These are phyloP conservation scores for Drosophila lutescens DNA, from an alignment of 2,888 invertebrate genomes.

Conservation along the genomic window DNA sequence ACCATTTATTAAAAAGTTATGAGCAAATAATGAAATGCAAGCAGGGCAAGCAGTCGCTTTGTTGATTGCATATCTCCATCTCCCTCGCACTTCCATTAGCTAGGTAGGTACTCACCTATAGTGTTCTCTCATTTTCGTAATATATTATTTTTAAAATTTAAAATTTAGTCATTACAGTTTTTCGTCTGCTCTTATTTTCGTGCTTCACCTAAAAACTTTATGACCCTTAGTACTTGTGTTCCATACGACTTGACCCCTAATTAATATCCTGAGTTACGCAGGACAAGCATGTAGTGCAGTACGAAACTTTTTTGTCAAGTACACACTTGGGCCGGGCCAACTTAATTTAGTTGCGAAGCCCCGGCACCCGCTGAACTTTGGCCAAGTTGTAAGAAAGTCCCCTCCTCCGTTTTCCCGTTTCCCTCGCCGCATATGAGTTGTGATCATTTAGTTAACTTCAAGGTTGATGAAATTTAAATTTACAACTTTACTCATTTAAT, in stretches of 20 bases:
- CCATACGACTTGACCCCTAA: conserved; percentile 45
- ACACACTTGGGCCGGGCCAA: conserved; percentile 42
- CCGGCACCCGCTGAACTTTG: conserved; percentile 25
- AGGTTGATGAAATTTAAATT: conserved; percentile 76
- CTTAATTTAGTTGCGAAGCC: conserved; percentile 50
- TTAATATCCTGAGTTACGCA: conserved; percentile 62
- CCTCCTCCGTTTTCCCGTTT: not conserved
- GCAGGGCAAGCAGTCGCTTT: too few species aligned
- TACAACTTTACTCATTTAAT: conserved; percentile 65
- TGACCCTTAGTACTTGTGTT: not conserved
- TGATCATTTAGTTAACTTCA: conserved; percentile 38
- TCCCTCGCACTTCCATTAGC: too few species aligned
- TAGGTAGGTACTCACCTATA: too few species aligned
- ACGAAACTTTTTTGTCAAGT: conserved; percentile 46
- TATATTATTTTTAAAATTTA: too few species aligned
- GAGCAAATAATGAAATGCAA: too few species aligned
- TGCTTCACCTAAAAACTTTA: conserved; percentile 1
- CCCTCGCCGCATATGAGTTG: conserved; percentile 31
- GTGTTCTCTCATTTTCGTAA: too few species aligned
- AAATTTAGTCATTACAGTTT: too few species aligned
- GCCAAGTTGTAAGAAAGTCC: conserved; percentile 20
- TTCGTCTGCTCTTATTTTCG: not conserved
- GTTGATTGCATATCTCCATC: too few species aligned
- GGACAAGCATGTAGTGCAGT: conserved; percentile 19
- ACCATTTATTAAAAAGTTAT: too few species aligned